Evolutionary conservation across 2,113 vertebrate genomes (phyloP).

Genomic region (Desmodus rotundus): DNA sequence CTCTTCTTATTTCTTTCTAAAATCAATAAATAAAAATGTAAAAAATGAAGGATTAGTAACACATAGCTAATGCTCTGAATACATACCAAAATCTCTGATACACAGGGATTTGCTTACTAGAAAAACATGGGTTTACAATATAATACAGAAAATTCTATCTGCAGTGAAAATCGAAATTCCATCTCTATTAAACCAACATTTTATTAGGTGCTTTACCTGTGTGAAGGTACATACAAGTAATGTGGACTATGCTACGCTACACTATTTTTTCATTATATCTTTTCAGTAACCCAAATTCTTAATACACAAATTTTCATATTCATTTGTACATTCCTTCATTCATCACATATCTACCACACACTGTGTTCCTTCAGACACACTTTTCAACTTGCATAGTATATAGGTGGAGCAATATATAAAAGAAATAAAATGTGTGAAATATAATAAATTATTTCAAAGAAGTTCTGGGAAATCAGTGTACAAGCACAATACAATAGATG

Average conservation of each 20-base stretch:
- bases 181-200: not conserved
- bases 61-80: not conserved
- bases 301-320: not conserved
- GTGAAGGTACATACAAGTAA: not conserved
- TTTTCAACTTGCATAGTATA: not conserved
- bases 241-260: not conserved
- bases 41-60: not conserved
- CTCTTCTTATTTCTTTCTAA: too few relatives aligned
- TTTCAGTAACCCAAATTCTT: not conserved
- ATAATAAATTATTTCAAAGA: not conserved
- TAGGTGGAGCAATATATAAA: not conserved
- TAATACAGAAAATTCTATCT: not conserved
- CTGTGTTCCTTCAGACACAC: not conserved
- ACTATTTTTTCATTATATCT: not conserved
- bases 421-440: not conserved
- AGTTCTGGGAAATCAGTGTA: not conserved
- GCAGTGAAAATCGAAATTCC: not conserved
- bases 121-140: not conserved
- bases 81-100: not conserved
- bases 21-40: too few relatives aligned
- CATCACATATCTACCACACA: not conserved
- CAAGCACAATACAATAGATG: not conserved
- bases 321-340: not conserved
- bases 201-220: not conserved
- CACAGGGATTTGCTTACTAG: not conserved